phyloP scores from a whole-genome alignment of 1,140 invertebrate species.

The Gryllus bimaculatus region DNA sequence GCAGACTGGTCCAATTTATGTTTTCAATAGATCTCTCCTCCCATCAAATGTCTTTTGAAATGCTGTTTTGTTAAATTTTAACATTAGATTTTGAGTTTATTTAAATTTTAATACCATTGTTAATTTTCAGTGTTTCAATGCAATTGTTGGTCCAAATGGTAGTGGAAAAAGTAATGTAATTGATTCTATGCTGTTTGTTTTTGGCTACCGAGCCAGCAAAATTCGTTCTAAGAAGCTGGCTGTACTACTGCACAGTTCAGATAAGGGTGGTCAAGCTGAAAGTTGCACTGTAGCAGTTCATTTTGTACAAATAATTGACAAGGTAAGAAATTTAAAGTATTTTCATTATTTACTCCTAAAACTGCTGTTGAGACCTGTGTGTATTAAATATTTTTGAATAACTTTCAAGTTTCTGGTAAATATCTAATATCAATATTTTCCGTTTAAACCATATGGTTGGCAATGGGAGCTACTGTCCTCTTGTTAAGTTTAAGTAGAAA shows the following conservation, averaged over 20 bases:
- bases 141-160: conserved; percentile 98
- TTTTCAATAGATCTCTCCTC: background rate
- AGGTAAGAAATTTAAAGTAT: conserved; percentile 31
- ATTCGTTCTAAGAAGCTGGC: conserved; percentile 95
- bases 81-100: background rate
- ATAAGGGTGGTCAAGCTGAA: conserved; percentile 60
- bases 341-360: no score
- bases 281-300: conserved; percentile 84
- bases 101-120: conserved; percentile 21
- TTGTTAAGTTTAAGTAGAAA: no score
- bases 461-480: no score
- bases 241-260: conserved; percentile 90
- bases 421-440: no score
- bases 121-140: conserved; percentile 75
- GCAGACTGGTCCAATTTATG: background rate
- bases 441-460: no score
- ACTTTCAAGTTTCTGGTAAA: no score
- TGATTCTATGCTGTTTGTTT: conserved; percentile 98
- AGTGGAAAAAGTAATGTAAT: conserved; percentile 99
- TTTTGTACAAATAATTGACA: conserved; percentile 84
- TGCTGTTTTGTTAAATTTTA: conserved; percentile 9
- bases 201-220: conserved; percentile 91
- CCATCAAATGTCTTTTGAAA: conserved; percentile 6
- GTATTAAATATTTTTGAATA: no score
- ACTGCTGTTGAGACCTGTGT: no score